These are phyloP conservation scores for Ennomos erosarius DNA, from an alignment of 2,888 invertebrate genomes.

Conservation along the genomic window DNA sequence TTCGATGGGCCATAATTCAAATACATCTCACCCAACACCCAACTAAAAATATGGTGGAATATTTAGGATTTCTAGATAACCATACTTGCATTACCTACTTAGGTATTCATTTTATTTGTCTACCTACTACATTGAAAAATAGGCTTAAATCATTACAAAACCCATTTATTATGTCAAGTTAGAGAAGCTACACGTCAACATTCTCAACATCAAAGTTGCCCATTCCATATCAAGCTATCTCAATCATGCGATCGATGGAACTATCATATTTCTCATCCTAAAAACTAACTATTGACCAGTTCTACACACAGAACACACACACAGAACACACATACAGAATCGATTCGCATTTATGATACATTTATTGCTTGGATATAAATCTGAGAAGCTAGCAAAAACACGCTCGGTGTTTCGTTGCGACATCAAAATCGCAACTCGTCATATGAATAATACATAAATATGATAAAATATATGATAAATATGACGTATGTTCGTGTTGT, in stretches of 20 bases:
- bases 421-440: constrained; percentile 72
- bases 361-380: constrained; percentile 63
- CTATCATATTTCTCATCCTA: constrained; percentile 42
- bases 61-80: no score
- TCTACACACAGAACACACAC: constrained; percentile 31
- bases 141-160: neutral
- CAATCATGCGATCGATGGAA: constrained; percentile 41
- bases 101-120: no score
- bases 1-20: no score
- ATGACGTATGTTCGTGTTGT: constrained; percentile 63
- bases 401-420: constrained; percentile 57
- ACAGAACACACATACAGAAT: constrained; percentile 31
- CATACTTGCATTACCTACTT: no score
- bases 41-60: no score
- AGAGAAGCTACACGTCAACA: neutral
- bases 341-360: constrained; percentile 61
- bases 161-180: constrained; percentile 6
- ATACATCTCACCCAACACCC: no score
- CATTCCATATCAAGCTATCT: constrained; percentile 34
- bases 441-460: constrained; percentile 76
- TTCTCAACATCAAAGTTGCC: constrained; percentile 7
- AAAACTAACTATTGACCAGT: constrained; percentile 12
- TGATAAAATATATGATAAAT: constrained; percentile 49
- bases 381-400: constrained; percentile 63
- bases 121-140: no score